A percentile compares a stretch with the other conserved stretches of the same genome.
Evolutionary conservation across 35 echinoderm and acorn worm species (phyloP).

Genomic region (Strongylocentrotus purpuratus): DNA sequence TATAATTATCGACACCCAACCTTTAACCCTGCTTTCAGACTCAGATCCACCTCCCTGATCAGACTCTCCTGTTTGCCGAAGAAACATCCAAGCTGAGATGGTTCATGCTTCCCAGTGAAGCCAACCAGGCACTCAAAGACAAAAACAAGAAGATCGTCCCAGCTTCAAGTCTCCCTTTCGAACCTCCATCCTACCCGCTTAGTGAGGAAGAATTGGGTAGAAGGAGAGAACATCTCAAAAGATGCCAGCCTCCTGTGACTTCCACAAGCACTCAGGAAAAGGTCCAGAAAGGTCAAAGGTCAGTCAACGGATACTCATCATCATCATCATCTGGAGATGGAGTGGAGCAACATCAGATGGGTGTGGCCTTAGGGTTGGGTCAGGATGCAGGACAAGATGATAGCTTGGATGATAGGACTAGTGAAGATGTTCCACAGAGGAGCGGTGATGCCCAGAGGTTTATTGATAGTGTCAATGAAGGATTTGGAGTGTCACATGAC

Average conservation of each 20-base stretch:
- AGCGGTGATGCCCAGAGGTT: conserved; percentile 23
- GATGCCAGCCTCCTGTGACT: not conserved
- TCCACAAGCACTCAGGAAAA: not conserved
- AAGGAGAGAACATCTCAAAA: conserved; percentile 17
- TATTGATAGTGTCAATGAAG: conserved; percentile 40
- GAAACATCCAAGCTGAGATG: conserved; percentile 63
- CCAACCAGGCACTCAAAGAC: conserved; percentile 43
- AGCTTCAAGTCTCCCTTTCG: conserved; percentile 61
- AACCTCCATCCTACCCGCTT: conserved; percentile 57
- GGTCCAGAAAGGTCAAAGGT: not conserved
- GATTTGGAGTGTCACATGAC: not conserved
- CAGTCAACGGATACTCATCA: not conserved
- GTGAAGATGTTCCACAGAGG: not conserved
- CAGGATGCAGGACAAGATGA: not conserved
- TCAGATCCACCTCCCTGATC: conserved; percentile 74
- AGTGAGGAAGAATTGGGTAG: not conserved
- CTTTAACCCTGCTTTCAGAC: conserved; percentile 35
- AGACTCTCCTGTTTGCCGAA: conserved; percentile 79
- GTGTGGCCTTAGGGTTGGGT: not conserved
- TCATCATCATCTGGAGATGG: not conserved
- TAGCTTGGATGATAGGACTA: conserved; percentile 12
- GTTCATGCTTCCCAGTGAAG: conserved; percentile 96
- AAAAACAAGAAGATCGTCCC: not conserved
- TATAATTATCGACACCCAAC: not conserved
- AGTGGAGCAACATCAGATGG: not conserved